Evolutionary conservation across 2,113 vertebrate species (phyloP).

Genomic region (Alaudala cheleensis): DNA sequence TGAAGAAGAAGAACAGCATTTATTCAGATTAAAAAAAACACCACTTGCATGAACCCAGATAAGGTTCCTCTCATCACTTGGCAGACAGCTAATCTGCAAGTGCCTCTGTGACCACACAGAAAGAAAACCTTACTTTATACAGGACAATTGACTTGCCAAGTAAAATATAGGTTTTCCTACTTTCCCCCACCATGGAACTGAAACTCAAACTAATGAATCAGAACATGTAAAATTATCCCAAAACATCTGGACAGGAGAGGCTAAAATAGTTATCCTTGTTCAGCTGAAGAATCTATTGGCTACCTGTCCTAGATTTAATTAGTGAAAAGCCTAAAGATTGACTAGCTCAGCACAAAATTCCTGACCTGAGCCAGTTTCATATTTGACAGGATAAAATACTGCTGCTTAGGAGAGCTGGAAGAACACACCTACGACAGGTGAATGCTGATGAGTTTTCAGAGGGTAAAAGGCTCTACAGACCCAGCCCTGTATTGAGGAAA

Average conservation of each 20-base stretch:
- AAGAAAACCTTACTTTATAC: not conserved
- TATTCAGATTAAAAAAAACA: not conserved
- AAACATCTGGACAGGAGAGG: not conserved
- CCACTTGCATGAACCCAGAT: not conserved
- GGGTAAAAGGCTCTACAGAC: not conserved
- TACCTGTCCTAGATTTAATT: slow-evolving; percentile 12
- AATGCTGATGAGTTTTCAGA: not conserved
- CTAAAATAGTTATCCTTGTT: not conserved
- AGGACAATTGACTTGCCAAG: not conserved
- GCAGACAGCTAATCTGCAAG: not conserved
- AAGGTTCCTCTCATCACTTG: not conserved
- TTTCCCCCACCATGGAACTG: not conserved
- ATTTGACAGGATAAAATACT: slow-evolving; percentile 12
- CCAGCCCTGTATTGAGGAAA: not conserved
- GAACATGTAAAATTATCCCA: not conserved
- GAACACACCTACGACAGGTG: not conserved
- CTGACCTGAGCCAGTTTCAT: not conserved
- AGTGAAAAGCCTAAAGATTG: not conserved
- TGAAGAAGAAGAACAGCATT: not conserved
- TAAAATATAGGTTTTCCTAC: not conserved
- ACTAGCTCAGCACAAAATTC: slow-evolving; percentile 5
- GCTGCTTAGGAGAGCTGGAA: not conserved
- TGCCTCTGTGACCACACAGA: not conserved
- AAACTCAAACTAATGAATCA: not conserved
- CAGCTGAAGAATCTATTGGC: not conserved